Base-by-base conservation (phyloP, 2,797 vertebrate genomes). In the Tachyglossus aculeatus region DNA sequence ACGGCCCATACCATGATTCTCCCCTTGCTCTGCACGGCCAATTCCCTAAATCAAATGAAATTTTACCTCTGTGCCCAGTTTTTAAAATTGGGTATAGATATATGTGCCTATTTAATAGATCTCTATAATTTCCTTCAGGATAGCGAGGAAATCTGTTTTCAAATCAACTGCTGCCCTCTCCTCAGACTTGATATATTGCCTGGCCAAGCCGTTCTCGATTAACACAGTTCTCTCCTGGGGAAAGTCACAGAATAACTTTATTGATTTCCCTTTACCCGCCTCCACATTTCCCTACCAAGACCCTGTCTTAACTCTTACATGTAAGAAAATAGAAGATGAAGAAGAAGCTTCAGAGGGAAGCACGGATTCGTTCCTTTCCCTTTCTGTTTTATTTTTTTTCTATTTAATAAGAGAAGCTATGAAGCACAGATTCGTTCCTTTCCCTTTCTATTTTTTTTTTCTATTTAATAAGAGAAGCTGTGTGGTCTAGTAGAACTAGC, bases 101-200 rank as follows among this genome's bases (percentile, higher is more conserved):
- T 58, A 36, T 21, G 25, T 21, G 34, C 15, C 13, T 19, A 29
- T 25, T 31, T 32, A 18, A 18, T 57, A 15, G 24, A 6, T 31
- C n/a, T 34, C 9, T 41, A 4, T 32, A 12, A 29, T 31, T 2
- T 77, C 27, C 36, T 52, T 47, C 51, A 64, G 31, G 76, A 61
- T 32, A 77, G 59, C 62, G 65, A 57, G 15, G 72, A 88, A 89
- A 87, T 84, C 77, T 71, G 74, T 82, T 79, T 77, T 73, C 66
- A 72, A 75, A 86, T 69, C 71, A 82, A 79, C 63, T 78, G 31
- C 74, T 63, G 51, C 41, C 74, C 79, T 80, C 79, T 72, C 53
- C 67, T 78, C 25, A n/a, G 60, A 74, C 9, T 39, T 83, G 61
- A 84, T 71, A 75, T 78, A 83, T 38, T 81, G 73, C 77, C 71